A percentile compares a stretch with the other conserved stretches of the same genome.
Evolutionary conservation across 1,140 invertebrate genomes (phyloP).

Genomic region (Hormaphis cornu): DNA sequence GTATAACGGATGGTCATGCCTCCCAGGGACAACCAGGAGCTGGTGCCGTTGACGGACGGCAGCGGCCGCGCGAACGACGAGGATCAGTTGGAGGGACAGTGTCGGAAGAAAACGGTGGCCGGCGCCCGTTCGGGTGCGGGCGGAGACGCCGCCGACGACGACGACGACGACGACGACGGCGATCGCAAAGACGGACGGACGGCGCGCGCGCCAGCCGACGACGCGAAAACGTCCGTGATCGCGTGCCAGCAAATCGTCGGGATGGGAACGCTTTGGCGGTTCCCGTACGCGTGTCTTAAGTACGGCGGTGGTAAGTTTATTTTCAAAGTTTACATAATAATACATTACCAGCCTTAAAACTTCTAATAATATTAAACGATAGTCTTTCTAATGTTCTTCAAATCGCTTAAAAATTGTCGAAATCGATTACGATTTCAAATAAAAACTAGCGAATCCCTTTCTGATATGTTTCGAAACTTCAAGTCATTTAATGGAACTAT

Average conservation of each 20-base stretch:
- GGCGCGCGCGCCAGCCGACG: not conserved
- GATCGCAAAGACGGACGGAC: no score
- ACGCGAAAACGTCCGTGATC: not conserved
- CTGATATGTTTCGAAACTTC: no score
- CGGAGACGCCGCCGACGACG: not conserved
- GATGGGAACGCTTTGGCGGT: constrained; percentile 85
- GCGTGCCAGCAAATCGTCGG: constrained; percentile 49
- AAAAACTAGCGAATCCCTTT: no score
- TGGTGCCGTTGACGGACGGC: constrained; percentile 7
- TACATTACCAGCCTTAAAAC: no score
- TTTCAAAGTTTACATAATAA: no score
- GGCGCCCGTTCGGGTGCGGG: not conserved
- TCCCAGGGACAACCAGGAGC: constrained; percentile 2
- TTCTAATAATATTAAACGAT: no score
- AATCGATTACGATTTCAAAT: no score
- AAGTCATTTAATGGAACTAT: no score
- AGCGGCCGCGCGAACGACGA: not conserved
- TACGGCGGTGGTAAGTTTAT: constrained; percentile 69
- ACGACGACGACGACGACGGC: no score
- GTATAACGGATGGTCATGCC: no score
- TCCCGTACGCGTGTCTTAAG: constrained; percentile 81
- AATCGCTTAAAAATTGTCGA: no score
- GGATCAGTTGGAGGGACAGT: not conserved
- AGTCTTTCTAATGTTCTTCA: no score
- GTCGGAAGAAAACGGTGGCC: not conserved